Evolutionary conservation across 2,888 invertebrate species (phyloP), one percentile per base, ranked within the genome.

Genomic region (Andrena minutula): DNA sequence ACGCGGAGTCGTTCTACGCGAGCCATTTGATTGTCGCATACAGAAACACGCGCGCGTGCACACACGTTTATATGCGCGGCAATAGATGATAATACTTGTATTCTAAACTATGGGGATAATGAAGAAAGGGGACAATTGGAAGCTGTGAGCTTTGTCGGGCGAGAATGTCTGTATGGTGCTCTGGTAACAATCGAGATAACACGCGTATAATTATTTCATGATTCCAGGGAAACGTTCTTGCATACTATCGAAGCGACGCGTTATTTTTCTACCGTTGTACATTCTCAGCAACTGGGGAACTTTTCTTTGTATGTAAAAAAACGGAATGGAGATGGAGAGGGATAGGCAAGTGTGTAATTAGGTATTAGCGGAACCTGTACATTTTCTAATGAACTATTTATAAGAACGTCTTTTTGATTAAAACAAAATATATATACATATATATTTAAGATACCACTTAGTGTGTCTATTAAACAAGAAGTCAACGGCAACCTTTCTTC

Each of bases 221-320:
- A 76, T 82, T 85, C 35, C 76, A 82, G 7, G 32, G 65, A 75
- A 35, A 58, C 47, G 69, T 75, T 72, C 68, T 61, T 63, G 41
- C 69, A 64, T 71, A 79, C 56, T 71, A 58, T 61, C 58, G 53
- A 75, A 75, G 70, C 26, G 16, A 84, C 32, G 69, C 58, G 63
- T 86, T 86, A 86, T 86, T 86, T 86, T 84, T 86, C 77, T 86
- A 86, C 79, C 23, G 5, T 41, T 75, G 63, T 71, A 77, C 66
- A 75, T 65, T 41, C 10, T 78, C 60, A 58, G 32, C 74, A 74
- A 79, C 41, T 10, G 28, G 41, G 23, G 64, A 7, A 78, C 28
- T 78, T 82, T 84, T 68, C 58, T 77, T 84, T 75, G 41, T 65
- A 49, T 56, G 66, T 74, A 86, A 23, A 77, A 66, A 56, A n/a